Evolutionary conservation across 2,113 vertebrate species (phyloP).

Genomic region (Syngnathus floridae): DNA sequence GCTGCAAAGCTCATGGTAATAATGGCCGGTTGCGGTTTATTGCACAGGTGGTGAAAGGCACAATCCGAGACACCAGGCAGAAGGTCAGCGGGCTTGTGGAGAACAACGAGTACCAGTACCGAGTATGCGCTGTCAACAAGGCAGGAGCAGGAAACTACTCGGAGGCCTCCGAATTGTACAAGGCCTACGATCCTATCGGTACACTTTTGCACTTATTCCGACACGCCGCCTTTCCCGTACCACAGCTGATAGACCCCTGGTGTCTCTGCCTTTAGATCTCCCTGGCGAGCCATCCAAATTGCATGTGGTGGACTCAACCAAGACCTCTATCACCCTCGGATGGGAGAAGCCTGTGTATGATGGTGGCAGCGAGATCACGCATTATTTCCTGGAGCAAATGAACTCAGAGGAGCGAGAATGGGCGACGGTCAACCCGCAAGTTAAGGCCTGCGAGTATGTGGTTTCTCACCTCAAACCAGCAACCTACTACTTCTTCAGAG

Average conservation of each 20-base stretch:
- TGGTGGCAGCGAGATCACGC: slow-evolving; percentile 88
- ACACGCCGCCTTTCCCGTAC: neutral
- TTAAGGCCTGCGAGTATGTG: slow-evolving; percentile 91
- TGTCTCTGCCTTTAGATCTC: slow-evolving; percentile 73
- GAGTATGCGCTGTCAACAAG: slow-evolving; percentile 90
- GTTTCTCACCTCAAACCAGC: slow-evolving; percentile 86
- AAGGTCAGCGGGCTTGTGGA: slow-evolving; percentile 85
- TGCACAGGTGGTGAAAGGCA: slow-evolving; percentile 80
- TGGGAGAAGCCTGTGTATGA: slow-evolving; percentile 95
- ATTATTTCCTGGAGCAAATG: slow-evolving; percentile 85
- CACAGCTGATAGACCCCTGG: neutral
- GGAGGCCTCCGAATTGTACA: slow-evolving; percentile 88
- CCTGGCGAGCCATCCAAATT: slow-evolving; percentile 91
- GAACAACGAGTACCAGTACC: slow-evolving; percentile 87
- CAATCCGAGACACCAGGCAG: slow-evolving; percentile 92
- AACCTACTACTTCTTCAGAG: slow-evolving; percentile 88
- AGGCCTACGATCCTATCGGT: slow-evolving; percentile 90
- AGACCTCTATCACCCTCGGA: slow-evolving; percentile 88
- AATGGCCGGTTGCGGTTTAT: neutral
- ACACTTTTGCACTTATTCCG: slow-evolving; percentile 34
- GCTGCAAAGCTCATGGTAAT: neutral
- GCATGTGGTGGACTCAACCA: slow-evolving; percentile 89
- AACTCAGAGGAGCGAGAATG: slow-evolving; percentile 86
- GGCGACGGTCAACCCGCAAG: slow-evolving; percentile 82
- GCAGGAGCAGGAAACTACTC: slow-evolving; percentile 92